A percentile compares a stretch with the other conserved stretches of the same genome.
These are phyloP conservation scores for Brachionus sp. DNA, from an alignment of 1,140 invertebrate genomes.

Conservation along the genomic window DNA sequence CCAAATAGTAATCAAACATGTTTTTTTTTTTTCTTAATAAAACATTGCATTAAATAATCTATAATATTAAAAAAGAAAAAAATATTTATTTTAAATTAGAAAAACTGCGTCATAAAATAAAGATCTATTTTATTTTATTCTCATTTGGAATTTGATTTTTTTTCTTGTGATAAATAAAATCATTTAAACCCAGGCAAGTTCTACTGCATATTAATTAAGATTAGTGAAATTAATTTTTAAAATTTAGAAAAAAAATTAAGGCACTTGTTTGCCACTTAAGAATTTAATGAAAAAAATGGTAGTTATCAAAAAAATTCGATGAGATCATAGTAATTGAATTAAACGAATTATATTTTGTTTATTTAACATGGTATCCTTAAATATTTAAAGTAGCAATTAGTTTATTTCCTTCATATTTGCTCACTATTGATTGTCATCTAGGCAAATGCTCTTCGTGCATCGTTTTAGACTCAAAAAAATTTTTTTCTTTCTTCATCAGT, in stretches of 20 bases:
- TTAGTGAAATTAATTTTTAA: too few relatives aligned
- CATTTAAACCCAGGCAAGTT: too few relatives aligned
- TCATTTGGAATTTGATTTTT: too few relatives aligned
- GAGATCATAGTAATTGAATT: background rate
- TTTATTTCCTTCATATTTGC: background rate
- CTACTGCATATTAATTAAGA: too few relatives aligned
- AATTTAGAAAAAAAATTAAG: too few relatives aligned
- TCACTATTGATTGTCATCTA: background rate
- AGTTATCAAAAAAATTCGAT: background rate
- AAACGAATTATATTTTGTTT: conserved; percentile 1
- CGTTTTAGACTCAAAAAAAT: background rate
- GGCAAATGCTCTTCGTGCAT: background rate
- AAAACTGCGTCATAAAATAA: background rate
- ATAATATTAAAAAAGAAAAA: background rate
- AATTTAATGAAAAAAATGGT: too few relatives aligned
- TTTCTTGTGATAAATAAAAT: too few relatives aligned
- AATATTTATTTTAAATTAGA: background rate
- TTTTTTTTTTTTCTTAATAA: background rate
- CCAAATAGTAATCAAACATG: background rate
- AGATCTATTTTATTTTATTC: too few relatives aligned
- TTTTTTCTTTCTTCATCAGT: background rate
- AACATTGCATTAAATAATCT: background rate
- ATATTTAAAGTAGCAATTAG: conserved; percentile 17
- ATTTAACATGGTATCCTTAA: conserved; percentile 32
- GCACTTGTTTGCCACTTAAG: too few relatives aligned